Base-by-base conservation (phyloP, 2,113 vertebrate genomes). In the Leptodactylus fuscus region DNA sequence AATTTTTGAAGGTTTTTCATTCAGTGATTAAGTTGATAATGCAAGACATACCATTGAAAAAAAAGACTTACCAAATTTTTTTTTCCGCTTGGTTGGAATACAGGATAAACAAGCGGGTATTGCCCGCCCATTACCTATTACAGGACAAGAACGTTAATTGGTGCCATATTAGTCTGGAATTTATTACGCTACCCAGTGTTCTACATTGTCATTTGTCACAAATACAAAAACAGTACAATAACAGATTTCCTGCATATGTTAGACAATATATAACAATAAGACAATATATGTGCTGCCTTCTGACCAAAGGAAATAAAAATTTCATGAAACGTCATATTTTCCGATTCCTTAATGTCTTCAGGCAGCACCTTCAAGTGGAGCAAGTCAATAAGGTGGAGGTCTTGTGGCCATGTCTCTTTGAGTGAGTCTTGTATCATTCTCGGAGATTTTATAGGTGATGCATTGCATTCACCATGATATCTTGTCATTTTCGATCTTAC, bases 31-130 rank as follows among this genome's bases (percentile, higher is more conserved):
- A n/a, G n/a, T n/a, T n/a, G n/a, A n/a, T n/a, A n/a, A n/a, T n/a
- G n/a, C n/a, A n/a, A n/a, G n/a, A n/a, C n/a, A n/a, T n/a, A 49
- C 7, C 18, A 18, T 29, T 34, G 24, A 24, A 32, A 20, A 34
- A 51, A 18, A 10, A 79, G 18, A 79, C 51, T 79, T 79, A 79
- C 76, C 76, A 79, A 38, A 79, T 29, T 53, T 60, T 79, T 79
- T 79, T 41, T 79, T 79, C 22, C 34, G 32, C 60, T 60, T 79
- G 53, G 10, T 58, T 34, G 48, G 76, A 41, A 79, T 60, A n/a
- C 76, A 79, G 34, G 76, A 79, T 12, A 79, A 12, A 41, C 76
- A 79, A 60, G 76, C 76, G 12, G 75, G 75, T 13, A 55, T 16
- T 60, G 20, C 51, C 76, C 13, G 53, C 34, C 76, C 76, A 53